Conservation (phyloP, 2,888 invertebrate species). For the Euplexia lucipara region DNA sequence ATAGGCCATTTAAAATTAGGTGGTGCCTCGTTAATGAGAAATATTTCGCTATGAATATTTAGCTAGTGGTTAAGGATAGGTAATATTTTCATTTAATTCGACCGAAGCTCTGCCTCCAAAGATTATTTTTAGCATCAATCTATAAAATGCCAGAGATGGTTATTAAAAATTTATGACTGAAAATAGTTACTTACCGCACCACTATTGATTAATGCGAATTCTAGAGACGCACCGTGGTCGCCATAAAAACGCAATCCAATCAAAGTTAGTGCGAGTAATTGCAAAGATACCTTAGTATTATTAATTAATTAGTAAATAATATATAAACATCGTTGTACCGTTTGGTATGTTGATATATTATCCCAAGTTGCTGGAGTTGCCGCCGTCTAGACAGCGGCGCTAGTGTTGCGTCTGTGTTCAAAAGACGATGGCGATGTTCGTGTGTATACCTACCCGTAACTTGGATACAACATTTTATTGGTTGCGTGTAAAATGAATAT, state of each 20-base stretch:
- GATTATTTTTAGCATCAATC: background rate
- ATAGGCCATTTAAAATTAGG: constrained; percentile 9
- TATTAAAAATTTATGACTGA: constrained; percentile 22
- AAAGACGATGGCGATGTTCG: constrained; percentile 41
- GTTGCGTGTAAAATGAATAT: constrained; percentile 77
- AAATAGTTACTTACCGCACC: constrained; percentile 7
- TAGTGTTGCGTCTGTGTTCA: constrained; percentile 59
- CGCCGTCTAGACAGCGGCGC: constrained; percentile 65
- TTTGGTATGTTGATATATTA: constrained; percentile 45
- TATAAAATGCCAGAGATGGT: background rate
- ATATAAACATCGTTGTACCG: constrained; percentile 33
- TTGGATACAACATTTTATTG: constrained; percentile 66
- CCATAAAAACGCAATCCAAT: constrained; percentile 35
- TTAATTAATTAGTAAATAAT: constrained; percentile 21
- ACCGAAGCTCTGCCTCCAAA: constrained; percentile 3
- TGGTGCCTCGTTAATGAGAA: constrained; percentile 25
- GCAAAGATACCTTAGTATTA: constrained; percentile 23
- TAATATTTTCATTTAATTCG: constrained; percentile 17
- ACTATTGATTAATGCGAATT: constrained; percentile 13
- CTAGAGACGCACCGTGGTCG: constrained; percentile 17
- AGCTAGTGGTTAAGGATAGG: too few relatives aligned
- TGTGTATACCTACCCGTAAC: constrained; percentile 50
- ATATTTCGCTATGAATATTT: background rate
- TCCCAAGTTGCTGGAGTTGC: constrained; percentile 51
- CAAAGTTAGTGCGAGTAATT: constrained; percentile 25